These are phyloP conservation scores for Lepeophtheirus salmonis DNA, from an alignment of 1,140 invertebrate species.

Conservation along the genomic window DNA sequence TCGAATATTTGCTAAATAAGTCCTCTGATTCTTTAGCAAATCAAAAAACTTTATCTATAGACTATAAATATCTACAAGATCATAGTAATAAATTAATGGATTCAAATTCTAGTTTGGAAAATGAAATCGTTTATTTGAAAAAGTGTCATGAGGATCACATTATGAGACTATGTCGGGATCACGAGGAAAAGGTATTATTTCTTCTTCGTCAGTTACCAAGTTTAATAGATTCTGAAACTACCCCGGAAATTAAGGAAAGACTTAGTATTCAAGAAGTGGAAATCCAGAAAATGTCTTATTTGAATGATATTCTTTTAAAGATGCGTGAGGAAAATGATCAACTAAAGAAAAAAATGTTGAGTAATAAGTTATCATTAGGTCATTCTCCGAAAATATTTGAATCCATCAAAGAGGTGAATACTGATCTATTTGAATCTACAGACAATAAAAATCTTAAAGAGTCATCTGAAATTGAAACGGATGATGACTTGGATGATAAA, in stretches of 20 bases:
- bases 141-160: slow-evolving; percentile 20
- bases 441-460: no score
- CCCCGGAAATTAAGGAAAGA: no score
- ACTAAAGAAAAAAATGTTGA: not conserved
- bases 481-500: slow-evolving; percentile 19
- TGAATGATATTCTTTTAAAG: slow-evolving; percentile 20
- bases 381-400: not conserved
- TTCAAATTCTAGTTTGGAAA: slow-evolving; percentile 21
- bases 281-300: slow-evolving; percentile 19
- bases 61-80: slow-evolving; percentile 18
- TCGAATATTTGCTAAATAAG: slow-evolving; percentile 25
- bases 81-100: slow-evolving; percentile 23
- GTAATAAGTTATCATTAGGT: not conserved
- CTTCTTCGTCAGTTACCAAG: slow-evolving; percentile 20
- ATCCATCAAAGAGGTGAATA: not conserved
- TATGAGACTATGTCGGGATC: slow-evolving; percentile 15
- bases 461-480: not conserved
- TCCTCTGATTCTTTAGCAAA: not conserved
- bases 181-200: slow-evolving; percentile 22
- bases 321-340: slow-evolving; percentile 14
- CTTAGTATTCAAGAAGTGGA: slow-evolving; percentile 21
- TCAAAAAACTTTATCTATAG: slow-evolving; percentile 6
- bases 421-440: not conserved
- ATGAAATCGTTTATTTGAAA: slow-evolving; percentile 19
- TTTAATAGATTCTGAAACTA: not conserved